Evolutionary conservation across 2,113 vertebrate species (phyloP).

Genomic region (Saccopteryx bilineata): DNA sequence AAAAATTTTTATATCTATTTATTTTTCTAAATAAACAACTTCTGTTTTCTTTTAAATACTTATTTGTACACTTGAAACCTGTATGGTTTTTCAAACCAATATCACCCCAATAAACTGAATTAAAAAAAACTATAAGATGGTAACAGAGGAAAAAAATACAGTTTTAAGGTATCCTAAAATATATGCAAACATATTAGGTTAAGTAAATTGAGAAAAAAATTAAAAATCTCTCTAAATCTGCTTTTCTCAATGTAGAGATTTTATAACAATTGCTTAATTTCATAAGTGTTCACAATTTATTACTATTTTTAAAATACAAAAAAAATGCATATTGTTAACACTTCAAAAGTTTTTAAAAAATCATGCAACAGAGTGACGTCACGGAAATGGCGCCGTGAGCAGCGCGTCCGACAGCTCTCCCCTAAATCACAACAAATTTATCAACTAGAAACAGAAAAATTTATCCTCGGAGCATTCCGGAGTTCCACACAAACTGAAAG

Average conservation of each 20-base stretch:
- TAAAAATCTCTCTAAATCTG: conserved; percentile 55
- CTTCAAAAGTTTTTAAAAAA: background rate
- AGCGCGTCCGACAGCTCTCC: too few relatives aligned
- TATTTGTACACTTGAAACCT: too few relatives aligned
- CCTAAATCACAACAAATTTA: too few relatives aligned
- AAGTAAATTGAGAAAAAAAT: conserved; percentile 63
- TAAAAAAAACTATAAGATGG: too few relatives aligned
- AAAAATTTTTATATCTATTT: background rate
- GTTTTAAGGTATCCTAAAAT: conserved; percentile 61
- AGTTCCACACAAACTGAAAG: too few relatives aligned
- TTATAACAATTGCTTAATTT: conserved; percentile 63
- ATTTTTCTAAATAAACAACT: conserved; percentile 71
- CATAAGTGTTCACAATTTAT: background rate
- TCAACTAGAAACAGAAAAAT: too few relatives aligned
- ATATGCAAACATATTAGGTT: conserved; percentile 28
- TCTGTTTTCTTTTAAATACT: conserved; percentile 65
- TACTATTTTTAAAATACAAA: conserved; percentile 46
- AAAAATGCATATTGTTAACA: background rate
- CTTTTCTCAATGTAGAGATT: background rate
- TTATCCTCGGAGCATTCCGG: too few relatives aligned
- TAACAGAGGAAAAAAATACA: background rate
- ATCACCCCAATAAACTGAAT: too few relatives aligned
- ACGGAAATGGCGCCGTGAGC: too few relatives aligned
- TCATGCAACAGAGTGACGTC: background rate
- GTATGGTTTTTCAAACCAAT: too few relatives aligned